Evolutionary conservation across 2,113 vertebrate species (phyloP).

Genomic region (Sigmodon hispidus): DNA sequence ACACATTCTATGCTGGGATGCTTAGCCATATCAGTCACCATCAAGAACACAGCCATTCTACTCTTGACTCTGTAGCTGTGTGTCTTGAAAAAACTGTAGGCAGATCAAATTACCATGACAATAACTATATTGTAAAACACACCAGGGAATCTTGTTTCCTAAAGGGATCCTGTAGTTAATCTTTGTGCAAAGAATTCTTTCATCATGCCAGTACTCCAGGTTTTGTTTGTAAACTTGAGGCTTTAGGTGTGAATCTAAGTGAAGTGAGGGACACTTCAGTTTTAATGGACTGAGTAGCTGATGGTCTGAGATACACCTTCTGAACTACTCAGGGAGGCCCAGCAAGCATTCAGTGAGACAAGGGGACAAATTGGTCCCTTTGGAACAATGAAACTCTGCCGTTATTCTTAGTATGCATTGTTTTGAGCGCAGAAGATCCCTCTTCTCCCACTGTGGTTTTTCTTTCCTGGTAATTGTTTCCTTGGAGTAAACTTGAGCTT

Average conservation of each 20-base stretch:
- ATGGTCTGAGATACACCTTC: slow-evolving; percentile 23
- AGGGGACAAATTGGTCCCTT: slow-evolving; percentile 67
- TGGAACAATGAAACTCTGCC: slow-evolving; percentile 52
- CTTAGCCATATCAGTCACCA: neutral
- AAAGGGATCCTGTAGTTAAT: slow-evolving; percentile 29
- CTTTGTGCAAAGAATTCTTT: slow-evolving; percentile 48
- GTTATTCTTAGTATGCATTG: slow-evolving; percentile 64
- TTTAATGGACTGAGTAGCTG: slow-evolving; percentile 63
- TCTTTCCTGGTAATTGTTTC: slow-evolving; percentile 74
- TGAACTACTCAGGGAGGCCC: slow-evolving; percentile 2
- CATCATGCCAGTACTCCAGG: neutral
- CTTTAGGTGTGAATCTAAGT: slow-evolving; percentile 11
- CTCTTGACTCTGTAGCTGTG: slow-evolving; percentile 21
- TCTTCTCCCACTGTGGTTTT: slow-evolving; percentile 20
- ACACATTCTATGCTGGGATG: neutral
- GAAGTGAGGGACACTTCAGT: slow-evolving; percentile 59
- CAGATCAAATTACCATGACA: slow-evolving; percentile 47
- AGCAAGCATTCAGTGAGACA: slow-evolving; percentile 46
- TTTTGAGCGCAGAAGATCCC: neutral
- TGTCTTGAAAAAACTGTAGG: slow-evolving; percentile 38
- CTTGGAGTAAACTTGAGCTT: slow-evolving; percentile 70
- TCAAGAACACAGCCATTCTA: neutral
- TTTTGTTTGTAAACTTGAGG: slow-evolving; percentile 58
- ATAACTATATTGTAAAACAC: slow-evolving; percentile 38
- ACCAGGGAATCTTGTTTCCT: slow-evolving; percentile 10